These are phyloP conservation scores for human DNA, from an alignment of 2,113 vertebrate genomes.

Conservation along the genomic window GRCh38 chr13:108696501-108697000, in stretches of 20 bases:
- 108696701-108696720: not conserved
- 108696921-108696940: not conserved
- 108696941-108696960: not conserved
- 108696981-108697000: not conserved
- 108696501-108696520: not conserved
- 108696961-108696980: not conserved
- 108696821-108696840: not conserved
- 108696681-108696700: not conserved
- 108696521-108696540: not conserved
- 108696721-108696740: not conserved
- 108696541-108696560: not conserved
- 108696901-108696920: not conserved
- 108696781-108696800: too few relatives aligned
- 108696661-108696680: not conserved
- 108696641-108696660: not conserved
- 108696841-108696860: not conserved
- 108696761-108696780: not conserved
- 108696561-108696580: not conserved
- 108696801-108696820: not conserved
- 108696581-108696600: not conserved
- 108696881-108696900: not conserved
- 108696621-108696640: not conserved
- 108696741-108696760: not conserved
- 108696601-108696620: not conserved
- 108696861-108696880: not conserved